These are phyloP conservation scores for Clepsis dumicolana DNA, from an alignment of 2,888 invertebrate genomes.

Conservation along the genomic window DNA sequence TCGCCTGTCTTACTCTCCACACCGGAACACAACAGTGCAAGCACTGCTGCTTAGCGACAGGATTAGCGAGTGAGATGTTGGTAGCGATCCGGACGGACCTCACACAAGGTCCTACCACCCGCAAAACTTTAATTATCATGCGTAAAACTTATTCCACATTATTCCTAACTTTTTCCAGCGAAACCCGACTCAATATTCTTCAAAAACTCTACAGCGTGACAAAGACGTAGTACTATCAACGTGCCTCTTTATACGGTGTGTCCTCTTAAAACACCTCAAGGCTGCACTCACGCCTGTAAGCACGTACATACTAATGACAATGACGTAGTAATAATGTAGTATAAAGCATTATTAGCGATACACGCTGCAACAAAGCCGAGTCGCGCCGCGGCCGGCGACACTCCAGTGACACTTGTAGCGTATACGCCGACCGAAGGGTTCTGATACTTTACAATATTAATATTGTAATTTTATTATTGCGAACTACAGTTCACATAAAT, in stretches of 20 bases:
- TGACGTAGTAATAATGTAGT: constrained; percentile 49
- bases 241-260: background rate
- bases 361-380: constrained; percentile 71
- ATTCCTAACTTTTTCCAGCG: background rate
- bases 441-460: constrained; percentile 62
- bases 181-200: background rate
- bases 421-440: constrained; percentile 46
- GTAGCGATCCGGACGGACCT: too few relatives aligned
- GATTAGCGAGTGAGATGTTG: too few relatives aligned
- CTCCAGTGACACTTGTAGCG: constrained; percentile 74
- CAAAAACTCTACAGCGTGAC: background rate
- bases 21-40: too few relatives aligned
- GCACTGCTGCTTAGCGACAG: too few relatives aligned
- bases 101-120: too few relatives aligned
- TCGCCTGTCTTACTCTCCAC: too few relatives aligned
- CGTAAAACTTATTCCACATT: too few relatives aligned
- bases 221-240: constrained; percentile 1
- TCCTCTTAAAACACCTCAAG: constrained; percentile 25
- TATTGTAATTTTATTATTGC: too few relatives aligned
- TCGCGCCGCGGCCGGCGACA: constrained; percentile 55
- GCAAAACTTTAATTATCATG: too few relatives aligned
- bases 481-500: too few relatives aligned
- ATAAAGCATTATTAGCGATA: constrained; percentile 65
- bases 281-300: background rate
- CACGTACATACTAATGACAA: constrained; percentile 38